phyloP scores from a whole-genome alignment of 2,797 vertebrate species.

The Anguilla obscura region DNA sequence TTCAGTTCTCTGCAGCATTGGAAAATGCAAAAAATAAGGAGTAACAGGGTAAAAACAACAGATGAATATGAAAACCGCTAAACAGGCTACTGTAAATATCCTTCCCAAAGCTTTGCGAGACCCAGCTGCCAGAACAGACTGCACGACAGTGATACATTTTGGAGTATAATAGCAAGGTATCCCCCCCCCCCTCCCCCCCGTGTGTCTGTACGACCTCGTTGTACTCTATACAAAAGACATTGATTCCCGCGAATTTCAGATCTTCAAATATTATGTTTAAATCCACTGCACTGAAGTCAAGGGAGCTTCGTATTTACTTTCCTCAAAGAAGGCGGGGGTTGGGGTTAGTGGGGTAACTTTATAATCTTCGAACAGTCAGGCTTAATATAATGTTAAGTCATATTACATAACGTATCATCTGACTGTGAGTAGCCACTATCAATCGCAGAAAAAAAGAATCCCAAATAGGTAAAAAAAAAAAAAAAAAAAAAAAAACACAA shows the following conservation, averaged over 20 bases:
- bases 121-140: neutral
- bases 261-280: neutral
- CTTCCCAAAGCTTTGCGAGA: neutral
- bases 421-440: conserved; percentile 43
- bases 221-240: neutral
- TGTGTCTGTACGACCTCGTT: neutral
- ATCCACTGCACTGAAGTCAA: neutral
- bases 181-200: too few species aligned
- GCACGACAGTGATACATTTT: neutral
- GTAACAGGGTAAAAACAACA: neutral
- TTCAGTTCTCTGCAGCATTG: neutral
- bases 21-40: neutral
- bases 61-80: neutral
- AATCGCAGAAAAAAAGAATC: conserved; percentile 49
- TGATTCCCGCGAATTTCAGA: neutral
- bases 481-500: conserved; percentile 27
- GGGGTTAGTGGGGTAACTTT: conserved; percentile 34
- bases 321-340: neutral
- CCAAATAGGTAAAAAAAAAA: conserved; percentile 49
- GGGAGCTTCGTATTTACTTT: conserved; percentile 5
- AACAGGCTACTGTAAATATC: neutral
- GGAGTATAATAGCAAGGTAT: neutral
- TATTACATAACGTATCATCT: conserved; percentile 47
- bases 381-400: conserved; percentile 46
- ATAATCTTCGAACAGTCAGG: conserved; percentile 27